Base-by-base conservation (phyloP, 2,888 invertebrate genomes). In the Hydraecia micacea region DNA sequence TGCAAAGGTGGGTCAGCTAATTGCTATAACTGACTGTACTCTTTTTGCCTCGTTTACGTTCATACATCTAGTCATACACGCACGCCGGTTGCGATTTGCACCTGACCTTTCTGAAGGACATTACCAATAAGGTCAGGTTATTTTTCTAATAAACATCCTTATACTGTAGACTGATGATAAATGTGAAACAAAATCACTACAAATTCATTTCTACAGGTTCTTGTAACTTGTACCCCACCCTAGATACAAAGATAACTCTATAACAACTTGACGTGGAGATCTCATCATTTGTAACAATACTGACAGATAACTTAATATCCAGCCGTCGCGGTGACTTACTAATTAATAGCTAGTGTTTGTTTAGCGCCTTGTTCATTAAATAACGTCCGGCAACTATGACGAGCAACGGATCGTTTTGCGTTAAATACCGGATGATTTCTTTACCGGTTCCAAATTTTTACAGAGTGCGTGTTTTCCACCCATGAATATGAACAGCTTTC, bases 291-390 rank as follows among this genome's bases (percentile, higher is more conserved):
- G 82, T 85, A 78, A 75, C 70, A 65, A 63, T 60, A 73, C 77
- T 79, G 86, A 82, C 84, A 72, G 86, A 85, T 84, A 79, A 60
- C 82, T 84, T 79, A 82, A 85, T 82, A 68, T 39, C 28, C 32
- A 55, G 67, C 70, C 62, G 49, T 75, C 72, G n/a, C 18, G 21
- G 60, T 85, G 82, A 85, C 82, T 71, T 46, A 75, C 75, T 85
- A 84, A 84, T 85, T 82, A 85, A 84, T 84, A 70, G 67, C 85
- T 79, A 66, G 79, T 83, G 80, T 84, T 84, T 83, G 85, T 70
- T 83, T 83, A 77, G 42, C 69, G 73, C 80, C 76, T 70, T 49
- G 6, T 28, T 60, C 25, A 77, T 81, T 82, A 52, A 72, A 75
- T 77, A 63, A 69, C n/a, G 42, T 60, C 75, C 28, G n/a, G 49